phyloP scores from a whole-genome alignment of 1,140 invertebrate genomes.

The Drosophila lacertosa region DNA sequence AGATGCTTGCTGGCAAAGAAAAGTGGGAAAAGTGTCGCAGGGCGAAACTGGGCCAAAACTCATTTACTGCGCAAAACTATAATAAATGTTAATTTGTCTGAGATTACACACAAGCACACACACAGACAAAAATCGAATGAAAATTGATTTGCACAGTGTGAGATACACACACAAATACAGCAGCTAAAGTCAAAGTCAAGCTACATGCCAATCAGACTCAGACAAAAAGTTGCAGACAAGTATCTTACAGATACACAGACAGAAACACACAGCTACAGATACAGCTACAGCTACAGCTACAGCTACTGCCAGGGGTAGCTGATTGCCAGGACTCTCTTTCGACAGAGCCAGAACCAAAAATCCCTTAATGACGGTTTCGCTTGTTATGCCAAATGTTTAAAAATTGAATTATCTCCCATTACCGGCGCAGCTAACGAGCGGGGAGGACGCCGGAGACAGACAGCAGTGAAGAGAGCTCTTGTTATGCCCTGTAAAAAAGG shows the following conservation, averaged over 20 bases:
- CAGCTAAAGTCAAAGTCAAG: conserved; percentile 17
- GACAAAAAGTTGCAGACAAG: conserved; percentile 62
- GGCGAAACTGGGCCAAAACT: conserved; percentile 55
- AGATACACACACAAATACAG: conserved; percentile 22
- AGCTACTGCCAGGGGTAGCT: conserved; percentile 38
- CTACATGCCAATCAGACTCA: conserved; percentile 58
- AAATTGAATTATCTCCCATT: conserved; percentile 84
- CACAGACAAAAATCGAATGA: conserved; percentile 58
- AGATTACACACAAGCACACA: conserved; percentile 53
- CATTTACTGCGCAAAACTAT: conserved; percentile 51
- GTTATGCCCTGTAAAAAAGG: conserved; percentile 12
- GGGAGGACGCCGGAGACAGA: conserved; percentile 27
- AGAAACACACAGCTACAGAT: conserved; percentile 23
- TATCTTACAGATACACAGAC: conserved; percentile 57
- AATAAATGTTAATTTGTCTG: conserved; percentile 74
- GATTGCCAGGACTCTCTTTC: conserved; percentile 60
- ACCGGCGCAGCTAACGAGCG: conserved; percentile 79
- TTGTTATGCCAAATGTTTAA: conserved; percentile 84
- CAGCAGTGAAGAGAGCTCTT: conserved; percentile 30
- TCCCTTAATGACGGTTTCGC: conserved; percentile 84
- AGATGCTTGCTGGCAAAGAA: conserved; percentile 5
- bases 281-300: conserved; percentile 14
- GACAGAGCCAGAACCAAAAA: conserved; percentile 64
- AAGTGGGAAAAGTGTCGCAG: conserved; percentile 41
- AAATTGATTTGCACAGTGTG: conserved; percentile 62